These are phyloP conservation scores for Oenanthe oenanthe DNA, from an alignment of 2,113 vertebrate genomes.

Conservation along the genomic window DNA sequence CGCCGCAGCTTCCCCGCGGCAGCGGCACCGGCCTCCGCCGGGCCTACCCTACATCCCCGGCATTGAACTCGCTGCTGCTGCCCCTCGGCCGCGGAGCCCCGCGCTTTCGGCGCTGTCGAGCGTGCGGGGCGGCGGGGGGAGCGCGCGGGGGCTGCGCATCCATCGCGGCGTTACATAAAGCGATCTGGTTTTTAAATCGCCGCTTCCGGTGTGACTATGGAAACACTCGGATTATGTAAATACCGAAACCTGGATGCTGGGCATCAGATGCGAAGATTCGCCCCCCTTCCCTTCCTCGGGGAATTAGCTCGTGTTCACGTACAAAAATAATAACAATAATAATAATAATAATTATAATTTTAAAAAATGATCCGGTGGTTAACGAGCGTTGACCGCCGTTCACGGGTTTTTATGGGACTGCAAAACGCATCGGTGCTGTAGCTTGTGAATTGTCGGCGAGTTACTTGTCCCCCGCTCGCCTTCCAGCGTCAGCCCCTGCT, in stretches of 20 bases:
- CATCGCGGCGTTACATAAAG: constrained; percentile 59
- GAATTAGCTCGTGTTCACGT: not conserved
- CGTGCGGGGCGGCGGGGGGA: constrained; percentile 14
- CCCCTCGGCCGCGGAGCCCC: not conserved
- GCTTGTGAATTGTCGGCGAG: not conserved
- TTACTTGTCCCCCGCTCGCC: not conserved
- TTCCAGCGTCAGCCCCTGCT: not conserved
- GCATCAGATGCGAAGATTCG: not conserved
- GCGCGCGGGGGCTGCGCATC: constrained; percentile 1
- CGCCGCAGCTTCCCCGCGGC: not conserved
- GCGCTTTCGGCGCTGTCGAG: not conserved
- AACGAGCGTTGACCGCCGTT: not conserved
- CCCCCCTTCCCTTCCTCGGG: not conserved
- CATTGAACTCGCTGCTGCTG: not conserved
- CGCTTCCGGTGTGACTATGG: constrained; percentile 72
- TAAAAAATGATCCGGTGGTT: not conserved
- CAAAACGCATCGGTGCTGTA: not conserved
- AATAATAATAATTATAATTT: not conserved
- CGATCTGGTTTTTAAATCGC: constrained; percentile 54
- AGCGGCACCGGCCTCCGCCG: constrained; percentile 24
- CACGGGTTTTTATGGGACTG: not conserved
- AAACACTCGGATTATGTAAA: constrained; percentile 66
- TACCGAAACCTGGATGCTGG: constrained; percentile 24
- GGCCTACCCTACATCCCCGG: constrained; percentile 1
- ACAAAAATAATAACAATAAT: not conserved